phyloP scores from a whole-genome alignment of 2,113 vertebrate genomes.

The Coturnix japonica region DNA sequence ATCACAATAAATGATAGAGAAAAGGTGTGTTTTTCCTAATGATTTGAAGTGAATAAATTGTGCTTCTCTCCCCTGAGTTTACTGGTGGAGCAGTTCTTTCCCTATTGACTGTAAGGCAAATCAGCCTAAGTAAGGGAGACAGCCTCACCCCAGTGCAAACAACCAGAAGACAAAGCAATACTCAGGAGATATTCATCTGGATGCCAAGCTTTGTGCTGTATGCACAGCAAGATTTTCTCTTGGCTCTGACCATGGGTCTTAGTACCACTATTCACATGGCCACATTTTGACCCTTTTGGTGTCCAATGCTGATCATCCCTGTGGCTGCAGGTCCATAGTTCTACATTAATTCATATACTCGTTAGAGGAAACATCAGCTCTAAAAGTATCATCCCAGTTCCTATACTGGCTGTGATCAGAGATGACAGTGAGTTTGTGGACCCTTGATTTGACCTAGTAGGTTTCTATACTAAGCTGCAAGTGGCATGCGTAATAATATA shows the following conservation, averaged over 20 bases:
- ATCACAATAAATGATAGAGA: neutral
- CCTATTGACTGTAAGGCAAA: neutral
- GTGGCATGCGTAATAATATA: neutral
- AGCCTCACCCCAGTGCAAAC: neutral
- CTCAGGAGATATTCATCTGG: neutral
- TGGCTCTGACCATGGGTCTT: neutral
- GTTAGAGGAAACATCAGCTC: neutral
- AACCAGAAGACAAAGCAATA: neutral
- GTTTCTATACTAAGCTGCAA: neutral
- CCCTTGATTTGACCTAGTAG: neutral
- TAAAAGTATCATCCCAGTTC: neutral
- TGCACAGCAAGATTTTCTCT: neutral
- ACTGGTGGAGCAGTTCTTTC: neutral
- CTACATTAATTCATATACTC: neutral
- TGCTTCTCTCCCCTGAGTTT: neutral
- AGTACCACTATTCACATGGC: neutral
- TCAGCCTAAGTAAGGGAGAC: neutral
- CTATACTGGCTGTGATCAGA: neutral
- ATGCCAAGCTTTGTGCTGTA: rapidly evolving
- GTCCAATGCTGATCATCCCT: neutral
- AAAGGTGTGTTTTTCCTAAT: neutral
- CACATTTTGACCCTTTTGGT: rapidly evolving
- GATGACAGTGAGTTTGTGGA: neutral
- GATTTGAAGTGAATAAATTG: neutral
- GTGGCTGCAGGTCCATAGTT: neutral